phyloP scores from a whole-genome alignment of 2,797 vertebrate genomes.

The Loriculus beryllinus region DNA sequence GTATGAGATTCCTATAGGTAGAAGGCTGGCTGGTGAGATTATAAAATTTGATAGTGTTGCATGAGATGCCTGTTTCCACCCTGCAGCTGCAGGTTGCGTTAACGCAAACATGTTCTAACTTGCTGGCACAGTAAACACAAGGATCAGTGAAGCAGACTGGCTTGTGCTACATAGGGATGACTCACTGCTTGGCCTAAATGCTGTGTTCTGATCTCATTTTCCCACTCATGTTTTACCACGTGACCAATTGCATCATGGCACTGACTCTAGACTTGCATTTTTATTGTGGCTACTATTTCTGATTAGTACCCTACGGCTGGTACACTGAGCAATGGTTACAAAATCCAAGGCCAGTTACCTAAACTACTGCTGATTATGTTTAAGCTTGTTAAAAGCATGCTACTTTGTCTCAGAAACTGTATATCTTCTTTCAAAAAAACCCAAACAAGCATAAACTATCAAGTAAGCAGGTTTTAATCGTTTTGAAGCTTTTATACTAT shows the following conservation, averaged over 20 bases:
- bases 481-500: neutral
- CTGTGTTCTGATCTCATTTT: neutral
- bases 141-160: neutral
- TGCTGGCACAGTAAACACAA: neutral
- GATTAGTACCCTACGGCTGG: neutral
- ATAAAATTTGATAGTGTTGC: neutral
- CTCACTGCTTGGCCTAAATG: neutral
- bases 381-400: neutral
- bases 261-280: neutral
- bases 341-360: neutral
- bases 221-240: neutral
- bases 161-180: neutral
- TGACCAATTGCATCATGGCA: too few species aligned
- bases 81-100: neutral
- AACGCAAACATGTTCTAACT: fast-evolving
- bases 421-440: neutral
- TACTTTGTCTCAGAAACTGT: neutral
- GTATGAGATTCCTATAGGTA: neutral
- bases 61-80: neutral
- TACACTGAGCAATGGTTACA: neutral
- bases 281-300: neutral
- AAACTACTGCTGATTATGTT: neutral
- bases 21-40: neutral
- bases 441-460: neutral
- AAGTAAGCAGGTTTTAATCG: neutral